Conservation (phyloP, 2,797 vertebrate species). For the Molossus alvarezi region DNA sequence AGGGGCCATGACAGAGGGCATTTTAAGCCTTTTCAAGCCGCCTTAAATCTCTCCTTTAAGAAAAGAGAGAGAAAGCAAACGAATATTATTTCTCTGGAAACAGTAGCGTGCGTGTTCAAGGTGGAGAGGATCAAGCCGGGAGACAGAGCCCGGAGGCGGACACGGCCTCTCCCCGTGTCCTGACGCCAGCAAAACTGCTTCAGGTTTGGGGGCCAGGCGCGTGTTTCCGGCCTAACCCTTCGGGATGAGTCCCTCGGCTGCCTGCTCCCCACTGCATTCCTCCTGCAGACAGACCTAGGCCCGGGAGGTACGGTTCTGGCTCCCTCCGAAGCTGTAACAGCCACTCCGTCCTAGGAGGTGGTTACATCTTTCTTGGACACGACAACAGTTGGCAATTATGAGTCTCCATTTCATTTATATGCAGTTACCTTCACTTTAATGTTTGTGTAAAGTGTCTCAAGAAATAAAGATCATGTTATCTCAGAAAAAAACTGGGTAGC, state of each 20-base stretch:
- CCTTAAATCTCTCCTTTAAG: constrained; percentile 56
- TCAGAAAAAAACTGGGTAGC: constrained; percentile 84
- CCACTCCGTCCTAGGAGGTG: constrained; percentile 86
- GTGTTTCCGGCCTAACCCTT: neutral
- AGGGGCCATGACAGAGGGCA: constrained; percentile 33
- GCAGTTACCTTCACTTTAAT: constrained; percentile 90
- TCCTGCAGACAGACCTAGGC: constrained; percentile 6
- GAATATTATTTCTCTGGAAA: constrained; percentile 56
- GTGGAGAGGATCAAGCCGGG: constrained; percentile 49
- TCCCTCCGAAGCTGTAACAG: constrained; percentile 85
- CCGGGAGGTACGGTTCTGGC: constrained; percentile 86
- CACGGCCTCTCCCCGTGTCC: no score
- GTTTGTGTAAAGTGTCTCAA: constrained; percentile 89
- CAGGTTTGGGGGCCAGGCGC: neutral
- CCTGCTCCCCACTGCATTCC: neutral
- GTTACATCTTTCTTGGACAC: constrained; percentile 85
- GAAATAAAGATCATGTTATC: constrained; percentile 89
- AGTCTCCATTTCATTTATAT: constrained; percentile 90
- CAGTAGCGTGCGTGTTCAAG: constrained; percentile 43
- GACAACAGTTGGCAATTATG: constrained; percentile 89
- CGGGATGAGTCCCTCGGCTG: neutral
- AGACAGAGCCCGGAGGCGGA: neutral
- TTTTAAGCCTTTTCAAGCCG: constrained; percentile 77
- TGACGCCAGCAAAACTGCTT: neutral
- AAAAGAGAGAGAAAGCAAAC: neutral